Evolutionary conservation across 2,888 invertebrate species (phyloP).

Genomic region (Harpalus rubripes): DNA sequence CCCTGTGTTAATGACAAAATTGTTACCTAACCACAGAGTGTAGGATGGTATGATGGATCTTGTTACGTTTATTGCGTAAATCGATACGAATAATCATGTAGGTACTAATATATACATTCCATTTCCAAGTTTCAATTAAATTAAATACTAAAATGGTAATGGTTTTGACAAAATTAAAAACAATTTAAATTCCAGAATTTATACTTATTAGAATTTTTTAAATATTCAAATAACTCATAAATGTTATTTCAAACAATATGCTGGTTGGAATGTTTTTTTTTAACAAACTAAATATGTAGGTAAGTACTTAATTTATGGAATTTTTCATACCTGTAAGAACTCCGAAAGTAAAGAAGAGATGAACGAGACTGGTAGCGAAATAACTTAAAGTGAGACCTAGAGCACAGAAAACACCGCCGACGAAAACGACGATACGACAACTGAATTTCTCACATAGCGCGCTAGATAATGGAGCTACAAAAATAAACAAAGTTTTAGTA

Average conservation of each 20-base stretch:
- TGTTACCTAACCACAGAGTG: neutral
- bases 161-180: neutral
- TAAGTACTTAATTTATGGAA: neutral
- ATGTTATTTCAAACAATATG: too few species aligned
- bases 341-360: conserved; percentile 86
- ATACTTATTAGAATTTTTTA: too few species aligned
- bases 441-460: conserved; percentile 86
- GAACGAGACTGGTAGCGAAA: conserved; percentile 85
- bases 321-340: conserved; percentile 84
- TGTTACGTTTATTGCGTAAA: neutral
- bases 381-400: conserved; percentile 84
- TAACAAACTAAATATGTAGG: neutral
- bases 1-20: conserved; percentile 76
- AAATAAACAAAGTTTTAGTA: conserved; percentile 16
- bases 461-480: conserved; percentile 85
- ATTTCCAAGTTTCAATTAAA: neutral
- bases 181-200: neutral
- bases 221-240: too few species aligned
- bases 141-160: neutral
- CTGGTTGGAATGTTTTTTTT: too few species aligned
- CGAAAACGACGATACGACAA: conserved; percentile 85
- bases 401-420: conserved; percentile 84
- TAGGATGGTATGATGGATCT: neutral
- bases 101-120: too few species aligned
- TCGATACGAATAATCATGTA: neutral